phyloP scores from a whole-genome alignment of 2,113 vertebrate species.

The Collichthys lucidus region DNA sequence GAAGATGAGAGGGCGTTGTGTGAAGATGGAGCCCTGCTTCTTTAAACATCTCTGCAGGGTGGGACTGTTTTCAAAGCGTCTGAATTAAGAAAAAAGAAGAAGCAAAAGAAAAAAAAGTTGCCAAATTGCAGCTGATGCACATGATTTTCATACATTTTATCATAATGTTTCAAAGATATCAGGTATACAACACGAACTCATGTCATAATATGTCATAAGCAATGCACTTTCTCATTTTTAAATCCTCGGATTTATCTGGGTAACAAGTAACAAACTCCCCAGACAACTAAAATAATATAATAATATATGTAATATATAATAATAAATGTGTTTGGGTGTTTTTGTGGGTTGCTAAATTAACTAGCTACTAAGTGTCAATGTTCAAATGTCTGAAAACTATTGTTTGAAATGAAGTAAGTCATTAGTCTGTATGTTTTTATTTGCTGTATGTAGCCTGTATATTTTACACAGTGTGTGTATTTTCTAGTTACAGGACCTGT shows the following conservation, averaged over 20 bases:
- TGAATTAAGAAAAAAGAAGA: no score
- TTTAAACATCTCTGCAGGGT: constrained; percentile 74
- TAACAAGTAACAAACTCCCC: no score
- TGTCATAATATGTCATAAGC: constrained; percentile 31
- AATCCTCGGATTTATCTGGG: constrained; percentile 28
- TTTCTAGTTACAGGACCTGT: not conserved
- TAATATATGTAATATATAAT: not conserved
- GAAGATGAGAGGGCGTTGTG: constrained; percentile 74
- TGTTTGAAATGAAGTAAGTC: not conserved
- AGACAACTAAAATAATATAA: not conserved
- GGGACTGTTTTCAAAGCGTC: constrained; percentile 58
- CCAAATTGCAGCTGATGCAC: constrained; percentile 65
- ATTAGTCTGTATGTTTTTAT: not conserved
- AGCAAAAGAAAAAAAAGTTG: constrained; percentile 61
- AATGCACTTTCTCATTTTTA: constrained; percentile 30
- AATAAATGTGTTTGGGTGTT: not conserved
- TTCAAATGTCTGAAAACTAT: not conserved
- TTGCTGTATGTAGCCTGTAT: not conserved
- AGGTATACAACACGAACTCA: constrained; percentile 34
- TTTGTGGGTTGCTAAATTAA: not conserved
- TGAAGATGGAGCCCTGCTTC: constrained; percentile 64
- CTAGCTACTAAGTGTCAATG: not conserved
- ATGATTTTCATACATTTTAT: constrained; percentile 63
- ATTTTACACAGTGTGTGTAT: not conserved
- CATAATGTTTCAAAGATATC: constrained; percentile 67